These are phyloP conservation scores for Nowickia ferox DNA, from an alignment of 2,888 invertebrate genomes.

Conservation along the genomic window DNA sequence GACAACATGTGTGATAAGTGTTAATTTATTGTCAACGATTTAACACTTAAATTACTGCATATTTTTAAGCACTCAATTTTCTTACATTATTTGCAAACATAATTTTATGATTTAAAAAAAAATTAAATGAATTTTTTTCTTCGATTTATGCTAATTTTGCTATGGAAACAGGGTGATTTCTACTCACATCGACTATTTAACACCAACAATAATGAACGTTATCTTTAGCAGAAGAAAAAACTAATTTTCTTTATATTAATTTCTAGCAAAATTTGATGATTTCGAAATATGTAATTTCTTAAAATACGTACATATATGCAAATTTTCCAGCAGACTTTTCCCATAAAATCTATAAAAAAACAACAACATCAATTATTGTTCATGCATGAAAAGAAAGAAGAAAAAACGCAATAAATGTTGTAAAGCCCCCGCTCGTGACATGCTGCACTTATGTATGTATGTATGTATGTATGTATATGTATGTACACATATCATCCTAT, in stretches of 20 bases:
- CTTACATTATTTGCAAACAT: conserved; percentile 9
- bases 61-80: conserved; percentile 24
- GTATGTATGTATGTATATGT: background rate
- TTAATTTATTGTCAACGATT: conserved; percentile 75
- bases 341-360: conserved; percentile 37
- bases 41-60: conserved; percentile 48
- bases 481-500: conserved; percentile 45
- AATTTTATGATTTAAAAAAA: conserved; percentile 43
- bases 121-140: conserved; percentile 30
- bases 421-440: background rate
- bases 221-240: background rate
- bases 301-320: conserved; percentile 60
- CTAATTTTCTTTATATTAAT: conserved; percentile 28
- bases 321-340: conserved; percentile 65
- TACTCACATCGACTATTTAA: no score
- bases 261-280: conserved; percentile 34
- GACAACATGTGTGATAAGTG: conserved; percentile 75
- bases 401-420: conserved; percentile 36
- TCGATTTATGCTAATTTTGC: background rate
- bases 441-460: background rate
- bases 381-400: conserved; percentile 58
- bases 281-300: conserved; percentile 30
- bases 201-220: no score
- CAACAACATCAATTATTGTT: conserved; percentile 54
- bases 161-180: no score